These are phyloP conservation scores for Ammodytes dubius DNA, from an alignment of 2,113 vertebrate genomes.

Conservation along the genomic window DNA sequence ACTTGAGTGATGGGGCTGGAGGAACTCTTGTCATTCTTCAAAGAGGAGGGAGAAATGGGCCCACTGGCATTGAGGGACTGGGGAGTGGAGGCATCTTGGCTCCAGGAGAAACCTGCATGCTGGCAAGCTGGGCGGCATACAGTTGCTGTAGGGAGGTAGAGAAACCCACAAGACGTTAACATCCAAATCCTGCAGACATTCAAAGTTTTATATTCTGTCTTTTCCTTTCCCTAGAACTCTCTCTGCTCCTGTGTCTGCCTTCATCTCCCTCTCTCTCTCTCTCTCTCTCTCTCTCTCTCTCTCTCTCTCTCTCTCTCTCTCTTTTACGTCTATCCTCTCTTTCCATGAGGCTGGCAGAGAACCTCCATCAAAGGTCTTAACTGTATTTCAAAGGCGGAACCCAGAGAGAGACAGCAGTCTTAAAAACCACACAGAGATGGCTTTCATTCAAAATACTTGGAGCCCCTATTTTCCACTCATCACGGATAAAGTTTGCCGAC, in stretches of 20 bases:
- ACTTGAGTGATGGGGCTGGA: slow-evolving; percentile 96
- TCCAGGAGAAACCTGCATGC: slow-evolving; percentile 99
- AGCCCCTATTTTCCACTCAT: slow-evolving; percentile 85
- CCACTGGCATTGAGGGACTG: slow-evolving; percentile 93
- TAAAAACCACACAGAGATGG: slow-evolving; percentile 85
- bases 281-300: slow-evolving; percentile 5
- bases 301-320: slow-evolving; percentile 36
- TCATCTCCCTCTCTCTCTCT: slow-evolving; percentile 52
- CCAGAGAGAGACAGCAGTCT: slow-evolving; percentile 84
- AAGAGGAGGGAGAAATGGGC: slow-evolving; percentile 94
- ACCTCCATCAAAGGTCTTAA: slow-evolving; percentile 86
- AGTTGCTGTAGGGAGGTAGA: slow-evolving; percentile 92
- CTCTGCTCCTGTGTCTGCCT: slow-evolving; percentile 71
- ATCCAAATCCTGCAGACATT: slow-evolving; percentile 82
- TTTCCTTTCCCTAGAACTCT: slow-evolving; percentile 70
- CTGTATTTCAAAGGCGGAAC: slow-evolving; percentile 84
- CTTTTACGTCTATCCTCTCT: slow-evolving; percentile 80
- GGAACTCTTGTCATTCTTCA: slow-evolving; percentile 99
- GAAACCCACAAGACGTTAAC: slow-evolving; percentile 82
- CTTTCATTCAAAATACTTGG: slow-evolving; percentile 84
- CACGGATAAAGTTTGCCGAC: slow-evolving; percentile 82
- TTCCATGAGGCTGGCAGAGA: slow-evolving; percentile 84
- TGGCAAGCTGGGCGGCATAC: slow-evolving; percentile 98
- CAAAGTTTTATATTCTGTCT: slow-evolving; percentile 80
- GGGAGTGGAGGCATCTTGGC: slow-evolving; percentile 96